Base-by-base conservation (phyloP, 37 sponge, comb jelly and placozoan genomes). In the Halisarca cf. caerulea region DNA sequence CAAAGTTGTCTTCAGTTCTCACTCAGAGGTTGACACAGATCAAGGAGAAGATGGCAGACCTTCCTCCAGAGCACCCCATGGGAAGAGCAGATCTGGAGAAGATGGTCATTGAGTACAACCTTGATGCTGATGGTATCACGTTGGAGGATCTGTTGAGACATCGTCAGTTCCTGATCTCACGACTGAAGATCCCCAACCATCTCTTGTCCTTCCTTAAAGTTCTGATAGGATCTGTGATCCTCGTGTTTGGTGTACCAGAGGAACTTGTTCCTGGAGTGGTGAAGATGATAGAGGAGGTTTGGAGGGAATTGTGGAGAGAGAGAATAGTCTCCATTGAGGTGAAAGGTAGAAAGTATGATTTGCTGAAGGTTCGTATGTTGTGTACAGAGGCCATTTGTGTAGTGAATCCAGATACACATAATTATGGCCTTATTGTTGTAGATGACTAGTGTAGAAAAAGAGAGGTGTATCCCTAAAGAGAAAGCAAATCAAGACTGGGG, bases 101-200 rank as follows among this genome's bases (percentile, higher is more conserved):
- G 77, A n/a, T 74, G 45, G 8, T 74, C 2, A 44, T 74, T n/a
- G 0, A 11, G 43, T 74, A 40, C 77, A 8, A 39, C 44, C 14
- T 40, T 4, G 77, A 74, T 18, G 77, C 77, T 0, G 43, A 74
- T 37, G 77, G 43, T 42, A 40, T 74, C 44, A 74, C 77, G 17
- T 39, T 74, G 6, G 45, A 41, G 42, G 77, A 74, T 74, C 11
- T 74, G 5, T 15, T 41, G 15, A 21, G 2, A 4, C 24, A 43
- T 37, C 39, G 77, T 4, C 77, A 74, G 77, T 74, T 74, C 77
- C 77, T 74, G 44, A 18, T 33, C 77, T 74, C 77, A n/a, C 32
- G 44, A 36, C 45, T 74, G 43, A 23, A 43, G 42, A 74, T 74
- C 25, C 77, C 77, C 20, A 23, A 41, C 45, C 41, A 74, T 44